A percentile compares a stretch with the other conserved stretches of the same genome.
Conservation (phyloP, 2,888 invertebrate genomes). For the Oscheius sp. region DNA sequence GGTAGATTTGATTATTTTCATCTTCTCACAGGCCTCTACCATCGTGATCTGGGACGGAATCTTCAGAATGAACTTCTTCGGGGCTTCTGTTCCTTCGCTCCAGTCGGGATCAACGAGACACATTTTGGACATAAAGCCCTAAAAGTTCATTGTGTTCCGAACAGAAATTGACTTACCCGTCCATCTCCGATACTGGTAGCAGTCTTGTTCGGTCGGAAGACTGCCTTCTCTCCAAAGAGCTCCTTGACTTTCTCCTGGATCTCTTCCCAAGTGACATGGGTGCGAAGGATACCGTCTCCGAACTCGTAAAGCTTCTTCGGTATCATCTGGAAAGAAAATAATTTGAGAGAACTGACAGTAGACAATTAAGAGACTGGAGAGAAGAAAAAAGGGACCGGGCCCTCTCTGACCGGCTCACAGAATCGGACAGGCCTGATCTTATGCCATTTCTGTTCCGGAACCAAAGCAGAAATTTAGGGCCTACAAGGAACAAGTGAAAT, state of each 20-base stretch:
- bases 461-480: too few relatives aligned
- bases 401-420: too few relatives aligned
- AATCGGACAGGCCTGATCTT: too few relatives aligned
- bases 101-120: conserved; percentile 36
- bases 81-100: conserved; percentile 14
- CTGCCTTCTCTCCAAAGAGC: conserved; percentile 20
- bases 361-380: too few relatives aligned
- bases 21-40: conserved; percentile 2
- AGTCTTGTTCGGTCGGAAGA: conserved; percentile 26
- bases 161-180: neutral
- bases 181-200: conserved; percentile 26
- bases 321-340: neutral
- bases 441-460: too few relatives aligned
- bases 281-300: conserved; percentile 29
- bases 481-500: too few relatives aligned
- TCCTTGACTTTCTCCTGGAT: conserved; percentile 21
- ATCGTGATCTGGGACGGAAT: neutral
- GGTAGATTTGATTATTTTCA: neutral
- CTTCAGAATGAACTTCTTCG: conserved; percentile 26
- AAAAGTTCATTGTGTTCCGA: neutral
- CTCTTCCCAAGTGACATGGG: conserved; percentile 30
- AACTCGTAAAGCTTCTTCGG: conserved; percentile 5
- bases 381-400: too few relatives aligned
- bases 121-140: conserved; percentile 39
- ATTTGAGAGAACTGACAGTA: neutral